These are phyloP conservation scores for Sula dactylatra DNA, from an alignment of 2,113 vertebrate genomes.

Conservation along the genomic window DNA sequence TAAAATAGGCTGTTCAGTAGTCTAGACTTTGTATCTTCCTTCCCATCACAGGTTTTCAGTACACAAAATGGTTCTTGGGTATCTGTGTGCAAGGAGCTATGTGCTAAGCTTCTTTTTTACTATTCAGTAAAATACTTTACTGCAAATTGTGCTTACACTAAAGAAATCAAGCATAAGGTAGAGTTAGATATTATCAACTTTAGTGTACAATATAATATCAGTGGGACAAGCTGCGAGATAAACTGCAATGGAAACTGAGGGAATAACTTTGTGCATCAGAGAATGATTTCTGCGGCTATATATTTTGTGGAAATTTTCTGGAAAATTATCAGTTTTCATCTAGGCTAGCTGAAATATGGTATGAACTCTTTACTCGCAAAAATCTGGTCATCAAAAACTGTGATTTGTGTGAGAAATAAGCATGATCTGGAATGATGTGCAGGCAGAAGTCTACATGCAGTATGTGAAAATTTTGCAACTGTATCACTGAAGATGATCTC, in stretches of 20 bases:
- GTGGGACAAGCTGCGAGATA: neutral
- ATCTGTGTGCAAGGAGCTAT: neutral
- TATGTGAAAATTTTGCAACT: neutral
- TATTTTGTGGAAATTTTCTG: neutral
- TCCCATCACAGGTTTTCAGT: neutral
- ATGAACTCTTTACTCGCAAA: neutral
- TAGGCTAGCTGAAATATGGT: neutral
- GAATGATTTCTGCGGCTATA: neutral
- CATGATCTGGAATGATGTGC: neutral
- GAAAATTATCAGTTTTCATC: neutral
- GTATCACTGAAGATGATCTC: neutral
- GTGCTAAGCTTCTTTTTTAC: conserved; percentile 33
- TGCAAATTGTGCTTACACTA: neutral
- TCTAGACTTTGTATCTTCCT: neutral
- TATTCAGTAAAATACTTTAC: conserved; percentile 13
- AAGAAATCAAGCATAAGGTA: conserved; percentile 4
- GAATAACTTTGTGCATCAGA: neutral
- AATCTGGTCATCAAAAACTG: neutral
- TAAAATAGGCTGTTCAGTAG: neutral
- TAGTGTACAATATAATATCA: neutral
- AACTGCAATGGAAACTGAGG: neutral
- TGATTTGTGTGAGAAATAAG: neutral
- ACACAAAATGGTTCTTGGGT: conserved; percentile 5
- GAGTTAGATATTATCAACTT: conserved; percentile 14
- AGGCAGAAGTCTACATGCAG: neutral